Conservation (phyloP, 2,888 invertebrate species). For the Ophraella communa region DNA sequence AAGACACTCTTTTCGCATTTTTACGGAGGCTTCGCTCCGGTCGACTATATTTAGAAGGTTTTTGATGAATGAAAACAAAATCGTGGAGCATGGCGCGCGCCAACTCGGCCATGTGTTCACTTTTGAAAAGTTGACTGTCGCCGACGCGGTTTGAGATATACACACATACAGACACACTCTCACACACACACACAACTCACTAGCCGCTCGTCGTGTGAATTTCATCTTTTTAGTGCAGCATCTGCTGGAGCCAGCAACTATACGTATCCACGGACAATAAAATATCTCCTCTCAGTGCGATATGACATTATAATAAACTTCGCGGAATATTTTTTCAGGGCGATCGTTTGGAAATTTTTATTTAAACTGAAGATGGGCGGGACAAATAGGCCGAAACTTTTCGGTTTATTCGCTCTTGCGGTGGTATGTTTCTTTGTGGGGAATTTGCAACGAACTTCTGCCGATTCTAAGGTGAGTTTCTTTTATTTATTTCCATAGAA, state of each 20-base stretch:
- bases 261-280: constrained; percentile 24
- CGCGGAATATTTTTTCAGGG: constrained; percentile 27
- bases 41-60: neutral
- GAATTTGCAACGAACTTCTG: constrained; percentile 31
- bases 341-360: constrained; percentile 11
- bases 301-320: constrained; percentile 37
- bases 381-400: constrained; percentile 27
- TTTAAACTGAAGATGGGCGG: constrained; percentile 33
- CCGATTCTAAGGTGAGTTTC: constrained; percentile 35
- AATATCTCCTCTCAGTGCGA: constrained; percentile 32
- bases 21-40: neutral
- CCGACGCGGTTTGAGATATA: constrained; percentile 15
- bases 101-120: constrained; percentile 38
- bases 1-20: no score
- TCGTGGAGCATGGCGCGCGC: constrained; percentile 35
- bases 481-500: neutral
- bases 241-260: constrained; percentile 34
- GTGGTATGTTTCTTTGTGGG: constrained; percentile 29
- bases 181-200: constrained; percentile 28
- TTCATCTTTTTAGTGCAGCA: constrained; percentile 33
- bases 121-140: constrained; percentile 38
- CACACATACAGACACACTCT: no score
- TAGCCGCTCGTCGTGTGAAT: constrained; percentile 19
- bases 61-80: neutral
- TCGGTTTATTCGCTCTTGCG: constrained; percentile 27